Evolutionary conservation across 1,140 invertebrate genomes (phyloP), one percentile per base, ranked within the genome.

Genomic region (Drosophila kikkawai): DNA sequence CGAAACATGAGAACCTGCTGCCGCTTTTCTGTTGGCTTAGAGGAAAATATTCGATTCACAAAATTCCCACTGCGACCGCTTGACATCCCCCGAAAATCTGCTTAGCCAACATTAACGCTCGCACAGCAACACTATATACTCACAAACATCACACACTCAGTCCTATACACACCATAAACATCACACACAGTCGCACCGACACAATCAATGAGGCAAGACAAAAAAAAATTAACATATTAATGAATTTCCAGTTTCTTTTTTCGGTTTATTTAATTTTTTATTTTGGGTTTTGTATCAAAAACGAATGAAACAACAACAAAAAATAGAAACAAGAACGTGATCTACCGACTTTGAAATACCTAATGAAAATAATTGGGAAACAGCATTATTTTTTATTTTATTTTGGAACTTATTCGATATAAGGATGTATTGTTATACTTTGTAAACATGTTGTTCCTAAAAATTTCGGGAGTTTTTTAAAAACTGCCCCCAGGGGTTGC

Each of bases 191-290:
- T n/a, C 44, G 22, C n/a, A 69, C 32, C 55, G 36, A 78, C 73
- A 78, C 56, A 79, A 78, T 48, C 74, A 79, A 79, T 68, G 70
- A 73, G 70, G 53, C 70, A 73, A 85, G 75, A 57, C 77, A 81
- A 81, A 63, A 47, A 71, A 68, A 71, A 84, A 87, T 88, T 87
- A 88, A 88, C 83, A 87, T 87, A 86, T 86, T 86, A 88, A 88
- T 87, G 83, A 88, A 87, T 87, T 87, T 87, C 83, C 83, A 87
- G 83, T 87, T 87, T 87, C 63, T 78, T 71, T 79, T 78, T 77
- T 76, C 45, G 64, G 50, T 59, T 68, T 76, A 68, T 68, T 77
- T 67, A 76, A 67, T 75, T 69, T 75, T 70, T 51, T 70, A 50
- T 53, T 55, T 74, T 76, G 59, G 68, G 42, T 69, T 65, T 82